Evolutionary conservation across 2,797 vertebrate species (phyloP), one percentile per base, ranked within the genome.

Genomic region (Iguana delicatissima): DNA sequence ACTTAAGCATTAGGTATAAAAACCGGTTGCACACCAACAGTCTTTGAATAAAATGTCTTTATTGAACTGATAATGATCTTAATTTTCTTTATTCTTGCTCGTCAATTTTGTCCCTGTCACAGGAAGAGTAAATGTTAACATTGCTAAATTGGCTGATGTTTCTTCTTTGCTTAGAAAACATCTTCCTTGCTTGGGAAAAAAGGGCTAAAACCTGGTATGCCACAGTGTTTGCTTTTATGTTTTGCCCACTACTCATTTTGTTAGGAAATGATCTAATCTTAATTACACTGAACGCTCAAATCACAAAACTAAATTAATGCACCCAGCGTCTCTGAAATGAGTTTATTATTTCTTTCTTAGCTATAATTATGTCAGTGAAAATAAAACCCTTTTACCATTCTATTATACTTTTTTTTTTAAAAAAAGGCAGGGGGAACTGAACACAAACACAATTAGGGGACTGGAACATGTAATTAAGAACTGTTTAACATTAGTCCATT

Each of bases 381-480:
- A 96, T 5, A 92, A 97, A 94, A 95, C 94, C 93, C 94, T 93
- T 95, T 59, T 90, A 93, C 95, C 94, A 74, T 80, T 93, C 94
- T 94, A 96, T 94, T 93, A 96, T 90, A 95, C 94, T 97, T 95
- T 20, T 38, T 18, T 29, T 38, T 46, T 79, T 10, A 74, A 86
- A 86, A 90, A 94, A 95, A 97, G 42, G 42, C 42, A 46, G 42
- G 42, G 42, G 42, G 42, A 46, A 46, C 42, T 46, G 93, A 97
- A 94, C 89, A 96, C 95, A 95, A 96, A 96, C 95, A 97, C 93
- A 97, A 95, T 93, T 94, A 92, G 93, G 95, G 95, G 92, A 96
- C 20, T 95, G 92, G 96, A 97, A 97, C 96, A 94, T 94, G 91
- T 95, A 97, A 97, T 98, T 97, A 98, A 97, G 93, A 94, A 93